Conservation (phyloP, 2,888 invertebrate genomes). For the Epistrophe grossulariae region DNA sequence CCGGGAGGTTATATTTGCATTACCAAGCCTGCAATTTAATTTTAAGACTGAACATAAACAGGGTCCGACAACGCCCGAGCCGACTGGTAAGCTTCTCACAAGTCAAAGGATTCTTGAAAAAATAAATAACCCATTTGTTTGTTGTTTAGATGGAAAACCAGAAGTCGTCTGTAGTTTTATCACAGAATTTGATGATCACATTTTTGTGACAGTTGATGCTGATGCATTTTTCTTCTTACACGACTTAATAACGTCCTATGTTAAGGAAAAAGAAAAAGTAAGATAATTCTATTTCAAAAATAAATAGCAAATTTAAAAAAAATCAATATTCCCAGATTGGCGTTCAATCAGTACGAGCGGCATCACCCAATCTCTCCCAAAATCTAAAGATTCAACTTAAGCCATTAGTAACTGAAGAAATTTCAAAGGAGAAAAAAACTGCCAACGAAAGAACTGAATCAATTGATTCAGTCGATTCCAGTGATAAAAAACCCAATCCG, state of each 20-base stretch:
- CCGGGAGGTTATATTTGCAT: conserved; percentile 97
- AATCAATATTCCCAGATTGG: conserved; percentile 79
- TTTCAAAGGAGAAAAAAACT: conserved; percentile 79
- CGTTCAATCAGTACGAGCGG: conserved; percentile 82
- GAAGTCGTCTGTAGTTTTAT: conserved; percentile 98
- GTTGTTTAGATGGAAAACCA: conserved; percentile 89
- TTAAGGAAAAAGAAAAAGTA: conserved; percentile 94
- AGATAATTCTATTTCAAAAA: no score
- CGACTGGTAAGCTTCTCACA: conserved; percentile 84
- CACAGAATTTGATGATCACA: conserved; percentile 99
- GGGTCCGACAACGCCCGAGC: conserved; percentile 88
- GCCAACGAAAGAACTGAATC: conserved; percentile 55
- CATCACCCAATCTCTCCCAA: conserved; percentile 83
- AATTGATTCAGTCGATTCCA: conserved; percentile 69
- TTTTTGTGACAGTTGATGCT: conserved; percentile 98
- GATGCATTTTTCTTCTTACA: conserved; percentile 99
- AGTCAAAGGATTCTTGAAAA: background rate
- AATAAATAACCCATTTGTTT: background rate
- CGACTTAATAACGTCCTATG: conserved; percentile 97
- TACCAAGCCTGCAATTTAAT: conserved; percentile 96
- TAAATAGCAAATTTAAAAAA: no score
- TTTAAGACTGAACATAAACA: conserved; percentile 97
- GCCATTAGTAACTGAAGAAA: conserved; percentile 80
- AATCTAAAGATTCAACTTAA: conserved; percentile 80
- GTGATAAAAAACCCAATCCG: conserved; percentile 75